Evolutionary conservation across 2,113 vertebrate genomes (phyloP).

Genomic region (Sapayoa aenigma): DNA sequence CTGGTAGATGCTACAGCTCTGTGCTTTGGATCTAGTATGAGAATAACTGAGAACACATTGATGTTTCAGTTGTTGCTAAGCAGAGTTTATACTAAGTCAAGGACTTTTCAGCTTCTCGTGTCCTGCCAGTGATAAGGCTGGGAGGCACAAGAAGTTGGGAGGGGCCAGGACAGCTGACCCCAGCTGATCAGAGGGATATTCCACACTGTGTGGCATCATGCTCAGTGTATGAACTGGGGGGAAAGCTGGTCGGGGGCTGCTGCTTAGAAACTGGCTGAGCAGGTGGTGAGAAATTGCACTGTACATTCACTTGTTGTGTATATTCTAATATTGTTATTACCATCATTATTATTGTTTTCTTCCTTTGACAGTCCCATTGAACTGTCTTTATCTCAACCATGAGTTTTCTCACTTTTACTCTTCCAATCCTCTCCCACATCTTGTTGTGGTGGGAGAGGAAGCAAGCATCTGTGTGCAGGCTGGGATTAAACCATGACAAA

Average conservation of each 20-base stretch:
- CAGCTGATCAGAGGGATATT: not conserved
- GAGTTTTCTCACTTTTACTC: not conserved
- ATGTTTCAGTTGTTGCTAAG: not conserved
- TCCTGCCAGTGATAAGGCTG: not conserved
- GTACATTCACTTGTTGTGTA: not conserved
- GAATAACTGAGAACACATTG: not conserved
- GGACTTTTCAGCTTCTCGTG: not conserved
- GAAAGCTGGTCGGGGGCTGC: not conserved
- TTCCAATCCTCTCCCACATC: not conserved
- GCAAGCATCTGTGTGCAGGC: rapidly evolving
- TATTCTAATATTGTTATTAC: not conserved
- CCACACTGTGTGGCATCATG: not conserved
- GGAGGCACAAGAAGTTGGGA: not conserved
- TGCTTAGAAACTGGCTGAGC: not conserved
- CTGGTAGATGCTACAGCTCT: not conserved
- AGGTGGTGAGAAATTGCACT: not conserved
- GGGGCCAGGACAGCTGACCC: not conserved
- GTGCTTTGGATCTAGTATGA: not conserved
- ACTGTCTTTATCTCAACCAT: not conserved
- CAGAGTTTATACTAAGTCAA: not conserved
- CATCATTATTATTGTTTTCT: rapidly evolving
- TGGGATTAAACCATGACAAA: not conserved
- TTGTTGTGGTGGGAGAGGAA: not conserved
- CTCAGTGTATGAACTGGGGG: not conserved
- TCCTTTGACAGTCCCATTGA: not conserved